A percentile compares a stretch with the other conserved stretches of the same genome.
Evolutionary conservation across 2,113 vertebrate species (phyloP).

Genomic region (Melanotaenia duboulayi): DNA sequence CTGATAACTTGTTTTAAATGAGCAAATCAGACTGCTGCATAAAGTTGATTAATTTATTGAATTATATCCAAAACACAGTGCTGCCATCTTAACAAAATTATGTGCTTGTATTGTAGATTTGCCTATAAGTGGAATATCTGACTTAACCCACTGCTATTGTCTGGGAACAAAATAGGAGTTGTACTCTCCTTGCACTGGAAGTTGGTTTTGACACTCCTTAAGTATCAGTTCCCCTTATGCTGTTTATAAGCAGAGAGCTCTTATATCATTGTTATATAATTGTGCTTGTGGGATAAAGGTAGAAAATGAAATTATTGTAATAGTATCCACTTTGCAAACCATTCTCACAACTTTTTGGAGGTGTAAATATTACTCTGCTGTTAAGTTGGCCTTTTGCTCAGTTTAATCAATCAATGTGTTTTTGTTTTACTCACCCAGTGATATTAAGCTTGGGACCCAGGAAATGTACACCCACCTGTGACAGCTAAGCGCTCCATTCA

Average conservation of each 20-base stretch:
- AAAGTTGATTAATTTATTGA: not conserved
- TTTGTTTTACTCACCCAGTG: not conserved
- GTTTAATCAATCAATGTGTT: not conserved
- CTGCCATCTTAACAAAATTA: not conserved
- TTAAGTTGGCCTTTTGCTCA: not conserved
- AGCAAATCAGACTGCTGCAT: not conserved
- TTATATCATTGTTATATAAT: too few relatives aligned
- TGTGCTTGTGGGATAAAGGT: not conserved
- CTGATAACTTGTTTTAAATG: constrained; percentile 14
- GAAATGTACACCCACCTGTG: not conserved
- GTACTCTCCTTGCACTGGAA: too few relatives aligned
- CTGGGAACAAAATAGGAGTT: not conserved
- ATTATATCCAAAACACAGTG: not conserved
- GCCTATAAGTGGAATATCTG: not conserved
- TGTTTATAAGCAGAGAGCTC: not conserved
- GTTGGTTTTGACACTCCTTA: too few relatives aligned
- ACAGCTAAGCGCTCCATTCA: not conserved
- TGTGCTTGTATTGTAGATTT: not conserved
- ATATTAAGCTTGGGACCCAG: too few relatives aligned
- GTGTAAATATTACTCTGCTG: not conserved
- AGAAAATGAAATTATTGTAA: not conserved
- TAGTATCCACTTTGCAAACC: not conserved
- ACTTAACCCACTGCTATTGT: not conserved
- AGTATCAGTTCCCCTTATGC: not conserved
- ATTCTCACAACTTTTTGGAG: not conserved